Conservation (phyloP, 2,113 vertebrate genomes). For the Oryzias celebensis region DNA sequence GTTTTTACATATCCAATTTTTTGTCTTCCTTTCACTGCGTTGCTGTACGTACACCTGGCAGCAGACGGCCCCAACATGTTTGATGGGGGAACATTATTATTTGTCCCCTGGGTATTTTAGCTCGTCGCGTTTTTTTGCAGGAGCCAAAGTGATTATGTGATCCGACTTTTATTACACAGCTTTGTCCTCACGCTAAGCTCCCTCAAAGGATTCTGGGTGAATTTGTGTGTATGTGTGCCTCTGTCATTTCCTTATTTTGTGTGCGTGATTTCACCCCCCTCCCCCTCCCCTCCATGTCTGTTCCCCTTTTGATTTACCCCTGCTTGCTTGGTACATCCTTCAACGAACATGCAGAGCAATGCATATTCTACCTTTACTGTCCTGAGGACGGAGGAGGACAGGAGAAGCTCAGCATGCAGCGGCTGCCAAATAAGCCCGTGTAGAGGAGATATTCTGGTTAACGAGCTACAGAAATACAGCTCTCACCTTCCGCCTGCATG, state of each 20-base stretch:
- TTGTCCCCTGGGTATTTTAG: slow-evolving; percentile 70
- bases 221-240: slow-evolving; percentile 32
- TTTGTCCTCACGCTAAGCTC: slow-evolving; percentile 70
- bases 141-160: slow-evolving; percentile 71
- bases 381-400: slow-evolving; percentile 36
- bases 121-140: slow-evolving; percentile 43
- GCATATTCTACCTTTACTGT: slow-evolving; percentile 37
- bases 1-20: slow-evolving; percentile 38
- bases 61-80: slow-evolving; percentile 50
- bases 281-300: slow-evolving; percentile 11
- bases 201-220: slow-evolving; percentile 62
- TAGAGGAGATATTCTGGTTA: slow-evolving; percentile 51
- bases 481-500: slow-evolving; percentile 19
- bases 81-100: slow-evolving; percentile 69
- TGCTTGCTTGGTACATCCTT: slow-evolving; percentile 10
- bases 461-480: slow-evolving; percentile 51
- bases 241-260: slow-evolving; percentile 44
- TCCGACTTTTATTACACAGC: slow-evolving; percentile 66
- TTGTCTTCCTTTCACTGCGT: slow-evolving; percentile 13
- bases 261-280: background rate
- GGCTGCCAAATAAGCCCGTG: slow-evolving; percentile 43
- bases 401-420: slow-evolving; percentile 43
- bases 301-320: slow-evolving; percentile 16
- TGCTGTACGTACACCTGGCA: slow-evolving; percentile 52
- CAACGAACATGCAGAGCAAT: slow-evolving; percentile 43